Percentiles rank a stretch among this genome's conserved stretches.
phyloP scores from a whole-genome alignment of 1,140 invertebrate genomes.

The Euura lappo region DNA sequence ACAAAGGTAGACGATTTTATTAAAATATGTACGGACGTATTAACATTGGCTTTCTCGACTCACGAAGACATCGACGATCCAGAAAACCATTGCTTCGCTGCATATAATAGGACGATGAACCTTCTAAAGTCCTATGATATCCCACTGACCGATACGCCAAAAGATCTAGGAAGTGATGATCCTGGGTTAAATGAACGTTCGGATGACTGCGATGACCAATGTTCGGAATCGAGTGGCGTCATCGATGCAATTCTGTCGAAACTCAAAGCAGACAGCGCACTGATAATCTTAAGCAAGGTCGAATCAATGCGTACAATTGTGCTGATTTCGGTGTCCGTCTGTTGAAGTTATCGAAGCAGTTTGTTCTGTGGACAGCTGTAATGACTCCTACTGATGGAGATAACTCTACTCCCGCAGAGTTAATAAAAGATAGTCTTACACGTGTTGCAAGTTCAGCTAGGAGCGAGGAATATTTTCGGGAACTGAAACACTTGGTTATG shows the following conservation, averaged over 20 bases:
- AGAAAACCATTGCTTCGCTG: no score
- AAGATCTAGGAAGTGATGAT: neutral
- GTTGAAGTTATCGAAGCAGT: constrained; percentile 21
- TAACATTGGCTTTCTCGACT: constrained; percentile 19
- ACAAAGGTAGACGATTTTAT: constrained; percentile 22
- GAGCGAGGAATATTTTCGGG: constrained; percentile 30
- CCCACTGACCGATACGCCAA: no score
- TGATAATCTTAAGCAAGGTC: no score
- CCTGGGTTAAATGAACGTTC: constrained; percentile 3
- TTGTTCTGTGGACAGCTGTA: constrained; percentile 25
- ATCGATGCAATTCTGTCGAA: no score
- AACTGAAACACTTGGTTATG: constrained; percentile 25
- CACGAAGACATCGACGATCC: constrained; percentile 20
- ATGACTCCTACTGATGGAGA: constrained; percentile 15
- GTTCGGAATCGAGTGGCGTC: neutral
- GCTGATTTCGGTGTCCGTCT: constrained; percentile 15
- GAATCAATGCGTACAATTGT: constrained; percentile 26
- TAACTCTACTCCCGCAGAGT: neutral
- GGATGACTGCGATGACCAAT: constrained; percentile 3
- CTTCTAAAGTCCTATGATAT: no score
- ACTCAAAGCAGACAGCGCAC: no score
- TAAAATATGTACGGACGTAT: constrained; percentile 14
- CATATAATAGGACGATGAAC: no score
- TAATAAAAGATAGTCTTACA: no score
- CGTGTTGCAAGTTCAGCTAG: constrained; percentile 26